A percentile compares a stretch with the other conserved stretches of the same genome.
Evolutionary conservation across 53 echinoderm and acorn worm species (phyloP).

Genomic region (Henricia sp.): DNA sequence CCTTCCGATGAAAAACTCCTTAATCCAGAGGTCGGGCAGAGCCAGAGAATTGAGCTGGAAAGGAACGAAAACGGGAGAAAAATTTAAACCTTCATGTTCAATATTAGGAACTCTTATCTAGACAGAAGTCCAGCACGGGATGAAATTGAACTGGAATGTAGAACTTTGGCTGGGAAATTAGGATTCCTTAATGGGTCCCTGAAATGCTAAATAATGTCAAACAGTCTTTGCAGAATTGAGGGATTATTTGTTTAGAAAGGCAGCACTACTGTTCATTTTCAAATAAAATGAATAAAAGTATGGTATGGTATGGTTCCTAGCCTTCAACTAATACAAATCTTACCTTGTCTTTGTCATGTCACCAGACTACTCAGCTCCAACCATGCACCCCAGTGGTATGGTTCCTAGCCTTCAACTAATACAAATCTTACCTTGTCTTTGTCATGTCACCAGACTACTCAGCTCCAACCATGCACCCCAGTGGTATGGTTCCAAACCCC

Average conservation of each 20-base stretch:
- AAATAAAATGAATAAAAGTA: too few relatives aligned
- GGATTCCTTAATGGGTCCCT: too few relatives aligned
- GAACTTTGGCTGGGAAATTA: too few relatives aligned
- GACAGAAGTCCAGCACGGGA: too few relatives aligned
- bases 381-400: slow-evolving; percentile 96
- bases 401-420: slow-evolving; percentile 72
- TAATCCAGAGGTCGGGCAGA: slow-evolving; percentile 94
- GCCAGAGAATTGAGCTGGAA: slow-evolving; percentile 78
- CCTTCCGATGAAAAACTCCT: slow-evolving; percentile 87
- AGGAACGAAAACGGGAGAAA: neutral
- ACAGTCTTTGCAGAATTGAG: too few relatives aligned
- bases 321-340: too few relatives aligned
- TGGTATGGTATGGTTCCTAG: slow-evolving; percentile 76
- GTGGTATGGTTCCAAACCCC: slow-evolving; percentile 76
- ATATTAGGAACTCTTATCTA: too few relatives aligned
- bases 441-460: slow-evolving; percentile 74
- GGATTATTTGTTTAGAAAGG: too few relatives aligned
- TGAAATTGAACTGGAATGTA: too few relatives aligned
- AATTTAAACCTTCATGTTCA: neutral
- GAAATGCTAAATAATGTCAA: too few relatives aligned
- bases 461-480: slow-evolving; percentile 95
- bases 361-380: slow-evolving; percentile 83
- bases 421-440: slow-evolving; percentile 84
- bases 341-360: slow-evolving; percentile 89
- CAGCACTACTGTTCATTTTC: too few relatives aligned